A percentile compares a stretch with the other conserved stretches of the same genome.
These are phyloP conservation scores for Herminia tarsipennalis DNA, from an alignment of 2,888 invertebrate species.

Conservation along the genomic window DNA sequence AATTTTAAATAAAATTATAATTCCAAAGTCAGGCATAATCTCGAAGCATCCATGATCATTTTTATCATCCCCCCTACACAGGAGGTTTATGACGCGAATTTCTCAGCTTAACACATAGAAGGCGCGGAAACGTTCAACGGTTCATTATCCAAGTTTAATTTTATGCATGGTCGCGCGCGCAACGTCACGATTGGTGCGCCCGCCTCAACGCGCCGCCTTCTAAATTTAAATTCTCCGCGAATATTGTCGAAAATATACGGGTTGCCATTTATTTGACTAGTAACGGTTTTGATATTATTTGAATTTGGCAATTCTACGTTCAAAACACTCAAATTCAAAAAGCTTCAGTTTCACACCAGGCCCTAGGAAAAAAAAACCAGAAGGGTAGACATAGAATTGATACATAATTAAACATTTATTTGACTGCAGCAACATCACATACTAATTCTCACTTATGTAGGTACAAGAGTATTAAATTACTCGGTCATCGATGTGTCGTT, in stretches of 20 bases:
- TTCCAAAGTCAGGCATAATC: constrained; percentile 1
- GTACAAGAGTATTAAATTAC: too few relatives aligned
- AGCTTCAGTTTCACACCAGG: too few relatives aligned
- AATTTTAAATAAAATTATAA: background rate
- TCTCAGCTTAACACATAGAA: constrained; percentile 69
- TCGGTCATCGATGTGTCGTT: too few relatives aligned
- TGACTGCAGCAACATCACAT: too few relatives aligned
- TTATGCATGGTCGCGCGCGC: constrained; percentile 81
- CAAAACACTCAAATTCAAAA: too few relatives aligned
- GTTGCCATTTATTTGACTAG: constrained; percentile 12
- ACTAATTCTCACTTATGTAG: too few relatives aligned
- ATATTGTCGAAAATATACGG: constrained; percentile 53
- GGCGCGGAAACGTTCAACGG: constrained; percentile 57
- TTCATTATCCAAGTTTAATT: constrained; percentile 84
- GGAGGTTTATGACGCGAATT: constrained; percentile 60
- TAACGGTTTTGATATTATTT: background rate
- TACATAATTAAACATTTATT: too few relatives aligned
- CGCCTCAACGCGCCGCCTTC: constrained; percentile 46
- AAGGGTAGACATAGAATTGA: too few relatives aligned
- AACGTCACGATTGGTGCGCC: constrained; percentile 56
- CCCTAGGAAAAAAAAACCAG: too few relatives aligned
- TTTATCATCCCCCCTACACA: constrained; percentile 25
- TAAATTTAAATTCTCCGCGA: constrained; percentile 61
- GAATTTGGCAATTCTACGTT: background rate
- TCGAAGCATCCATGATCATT: constrained; percentile 18